Percentiles rank a stretch among this genome's conserved stretches.
These are phyloP conservation scores for Arion vulgaris DNA, from an alignment of 1,140 invertebrate genomes.

Conservation along the genomic window DNA sequence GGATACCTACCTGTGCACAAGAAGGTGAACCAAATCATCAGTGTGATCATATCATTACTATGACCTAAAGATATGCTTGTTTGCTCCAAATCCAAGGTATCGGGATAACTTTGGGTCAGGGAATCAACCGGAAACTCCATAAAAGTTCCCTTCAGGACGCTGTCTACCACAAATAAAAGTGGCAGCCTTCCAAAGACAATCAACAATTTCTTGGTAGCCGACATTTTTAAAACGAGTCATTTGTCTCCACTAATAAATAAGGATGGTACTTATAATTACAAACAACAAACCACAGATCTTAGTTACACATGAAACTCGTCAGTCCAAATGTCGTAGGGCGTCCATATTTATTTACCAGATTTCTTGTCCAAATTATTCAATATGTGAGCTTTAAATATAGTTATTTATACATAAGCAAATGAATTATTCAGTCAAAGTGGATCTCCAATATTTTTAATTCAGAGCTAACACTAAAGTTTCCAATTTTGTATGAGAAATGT, in stretches of 20 bases:
- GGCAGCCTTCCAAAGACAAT: conserved; percentile 28
- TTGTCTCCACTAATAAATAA: not conserved
- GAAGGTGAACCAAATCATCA: conserved; percentile 1
- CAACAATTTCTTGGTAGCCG: conserved; percentile 10
- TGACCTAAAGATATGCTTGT: not conserved
- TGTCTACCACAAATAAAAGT: conserved; percentile 31
- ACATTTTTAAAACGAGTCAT: conserved; percentile 26
- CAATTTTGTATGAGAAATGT: too few relatives aligned
- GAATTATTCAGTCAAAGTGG: too few relatives aligned
- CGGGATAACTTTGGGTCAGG: not conserved
- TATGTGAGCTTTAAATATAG: too few relatives aligned
- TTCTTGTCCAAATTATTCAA: too few relatives aligned
- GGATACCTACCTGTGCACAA: not conserved
- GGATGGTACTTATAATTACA: not conserved
- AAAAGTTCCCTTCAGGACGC: conserved; percentile 26
- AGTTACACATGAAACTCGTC: too few relatives aligned
- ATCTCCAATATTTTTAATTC: too few relatives aligned
- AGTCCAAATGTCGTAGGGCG: too few relatives aligned
- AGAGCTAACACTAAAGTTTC: too few relatives aligned
- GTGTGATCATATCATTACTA: not conserved
- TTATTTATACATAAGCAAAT: too few relatives aligned
- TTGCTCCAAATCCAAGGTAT: too few relatives aligned
- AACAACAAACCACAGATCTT: not conserved
- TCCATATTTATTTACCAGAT: too few relatives aligned
- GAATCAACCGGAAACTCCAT: conserved; percentile 9